Evolutionary conservation across 2,797 vertebrate species (phyloP).

Genomic region (Strix occidentalis): DNA sequence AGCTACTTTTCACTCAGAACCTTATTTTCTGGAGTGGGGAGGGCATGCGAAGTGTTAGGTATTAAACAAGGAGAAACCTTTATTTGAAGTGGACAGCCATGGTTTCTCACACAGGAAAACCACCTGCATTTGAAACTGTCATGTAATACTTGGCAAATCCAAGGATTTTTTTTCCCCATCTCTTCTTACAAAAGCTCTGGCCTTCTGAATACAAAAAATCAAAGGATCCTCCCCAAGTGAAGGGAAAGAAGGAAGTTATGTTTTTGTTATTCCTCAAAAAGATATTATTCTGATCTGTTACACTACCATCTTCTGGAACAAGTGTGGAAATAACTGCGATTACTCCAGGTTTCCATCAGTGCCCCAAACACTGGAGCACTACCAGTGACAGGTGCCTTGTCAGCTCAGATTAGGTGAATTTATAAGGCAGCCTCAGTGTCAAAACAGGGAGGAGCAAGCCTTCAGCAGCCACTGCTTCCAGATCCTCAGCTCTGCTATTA

Average conservation of each 20-base stretch:
- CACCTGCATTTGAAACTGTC: not conserved
- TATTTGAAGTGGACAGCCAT: not conserved
- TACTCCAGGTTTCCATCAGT: constrained; percentile 9
- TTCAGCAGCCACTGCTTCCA: not conserved
- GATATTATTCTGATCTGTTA: constrained; percentile 1
- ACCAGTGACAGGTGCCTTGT: constrained; percentile 43
- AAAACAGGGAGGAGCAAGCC: constrained; percentile 47
- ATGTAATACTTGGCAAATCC: not conserved
- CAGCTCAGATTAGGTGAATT: constrained; percentile 43
- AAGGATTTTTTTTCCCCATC: not conserved
- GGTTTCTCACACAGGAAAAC: not conserved
- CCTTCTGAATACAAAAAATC: not conserved
- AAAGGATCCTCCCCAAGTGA: not conserved
- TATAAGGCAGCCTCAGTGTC: not conserved
- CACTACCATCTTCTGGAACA: constrained; percentile 2
- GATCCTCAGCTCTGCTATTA: not conserved
- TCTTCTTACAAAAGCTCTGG: not conserved
- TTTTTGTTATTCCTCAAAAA: not conserved
- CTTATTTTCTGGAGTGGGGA: not conserved
- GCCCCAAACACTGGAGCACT: not conserved
- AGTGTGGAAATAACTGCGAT: constrained; percentile 20
- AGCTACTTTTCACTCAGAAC: not conserved
- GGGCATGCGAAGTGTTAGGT: not conserved
- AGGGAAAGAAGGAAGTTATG: not conserved
- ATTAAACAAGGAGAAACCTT: not conserved